Percentiles rank a stretch among this genome's conserved stretches.
Conservation (phyloP, 2,888 invertebrate species). For the Heliconius charithonia region DNA sequence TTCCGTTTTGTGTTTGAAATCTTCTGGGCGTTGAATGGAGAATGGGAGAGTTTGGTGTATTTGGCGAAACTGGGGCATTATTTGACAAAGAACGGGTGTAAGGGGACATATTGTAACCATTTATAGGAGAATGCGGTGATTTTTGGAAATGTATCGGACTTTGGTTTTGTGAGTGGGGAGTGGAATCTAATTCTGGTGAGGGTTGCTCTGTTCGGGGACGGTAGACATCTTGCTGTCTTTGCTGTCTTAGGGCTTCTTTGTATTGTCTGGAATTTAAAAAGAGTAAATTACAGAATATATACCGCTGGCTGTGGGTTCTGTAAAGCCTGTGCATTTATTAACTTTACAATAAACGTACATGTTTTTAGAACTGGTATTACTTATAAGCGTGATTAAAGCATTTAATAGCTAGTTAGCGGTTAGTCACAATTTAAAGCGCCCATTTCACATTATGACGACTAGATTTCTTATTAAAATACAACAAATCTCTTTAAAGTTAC, state of each 20-base stretch:
- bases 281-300: not conserved
- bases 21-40: conserved; percentile 80
- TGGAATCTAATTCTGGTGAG: conserved; percentile 82
- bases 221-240: conserved; percentile 92
- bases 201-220: conserved; percentile 85
- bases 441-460: not conserved
- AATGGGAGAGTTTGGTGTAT: conserved; percentile 72
- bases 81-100: conserved; percentile 69
- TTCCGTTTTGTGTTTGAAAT: conserved; percentile 71
- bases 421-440: conserved; percentile 26
- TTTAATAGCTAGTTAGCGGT: conserved; percentile 26
- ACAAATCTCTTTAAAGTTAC: not conserved
- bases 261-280: conserved; percentile 87
- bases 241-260: conserved; percentile 94
- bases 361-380: not conserved
- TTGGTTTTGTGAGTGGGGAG: conserved; percentile 81
- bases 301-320: not conserved
- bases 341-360: not conserved
- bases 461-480: not conserved
- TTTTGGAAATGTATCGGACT: conserved; percentile 73
- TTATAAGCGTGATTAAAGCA: conserved; percentile 29
- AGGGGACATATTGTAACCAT: conserved; percentile 83
- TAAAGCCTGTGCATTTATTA: conserved; percentile 14
- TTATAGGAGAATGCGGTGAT: conserved; percentile 80
- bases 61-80: conserved; percentile 64